Percentiles rank a stretch among this genome's conserved stretches.
These are phyloP conservation scores for Terebella lapidaria DNA, from an alignment of 2,888 invertebrate species.

Conservation along the genomic window DNA sequence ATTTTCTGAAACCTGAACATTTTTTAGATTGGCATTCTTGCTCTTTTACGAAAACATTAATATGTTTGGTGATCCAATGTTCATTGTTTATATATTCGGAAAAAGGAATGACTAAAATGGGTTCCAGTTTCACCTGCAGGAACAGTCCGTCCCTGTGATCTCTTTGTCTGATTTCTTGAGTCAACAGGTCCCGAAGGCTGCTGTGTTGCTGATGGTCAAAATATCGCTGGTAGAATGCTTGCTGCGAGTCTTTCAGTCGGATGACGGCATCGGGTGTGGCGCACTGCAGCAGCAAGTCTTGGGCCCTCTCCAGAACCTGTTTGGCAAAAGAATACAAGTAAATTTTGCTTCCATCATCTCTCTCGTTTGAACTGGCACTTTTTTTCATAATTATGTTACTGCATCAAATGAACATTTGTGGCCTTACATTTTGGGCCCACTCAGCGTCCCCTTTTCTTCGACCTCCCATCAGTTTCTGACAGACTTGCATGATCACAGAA, in stretches of 20 bases:
- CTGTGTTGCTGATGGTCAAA: slow-evolving; percentile 38
- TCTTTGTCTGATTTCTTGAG: slow-evolving; percentile 11
- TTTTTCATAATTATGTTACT: too few species aligned
- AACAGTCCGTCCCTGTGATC: slow-evolving; percentile 2
- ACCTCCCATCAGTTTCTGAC: slow-evolving; percentile 7
- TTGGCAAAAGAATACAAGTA: too few species aligned
- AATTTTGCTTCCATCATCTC: too few species aligned
- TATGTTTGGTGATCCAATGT: too few species aligned
- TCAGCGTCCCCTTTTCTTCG: background rate
- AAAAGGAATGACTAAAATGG: too few species aligned
- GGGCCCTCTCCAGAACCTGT: slow-evolving; percentile 24
- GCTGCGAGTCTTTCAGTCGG: slow-evolving; percentile 23
- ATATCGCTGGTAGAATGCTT: slow-evolving; percentile 29
- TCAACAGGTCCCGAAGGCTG: slow-evolving; percentile 33
- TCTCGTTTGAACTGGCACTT: too few species aligned
- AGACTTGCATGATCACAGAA: slow-evolving; percentile 35
- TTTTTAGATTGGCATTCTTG: too few species aligned
- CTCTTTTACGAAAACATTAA: too few species aligned
- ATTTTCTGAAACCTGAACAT: too few species aligned
- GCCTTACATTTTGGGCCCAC: slow-evolving; percentile 6
- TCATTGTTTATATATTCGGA: too few species aligned
- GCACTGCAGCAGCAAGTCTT: slow-evolving; percentile 36
- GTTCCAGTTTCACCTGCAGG: slow-evolving; percentile 1
- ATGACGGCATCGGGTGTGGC: slow-evolving; percentile 43
- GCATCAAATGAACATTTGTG: too few species aligned